These are phyloP conservation scores for Halcyon malimbica DNA, from an alignment of 2,113 vertebrate genomes.

Conservation along the genomic window DNA sequence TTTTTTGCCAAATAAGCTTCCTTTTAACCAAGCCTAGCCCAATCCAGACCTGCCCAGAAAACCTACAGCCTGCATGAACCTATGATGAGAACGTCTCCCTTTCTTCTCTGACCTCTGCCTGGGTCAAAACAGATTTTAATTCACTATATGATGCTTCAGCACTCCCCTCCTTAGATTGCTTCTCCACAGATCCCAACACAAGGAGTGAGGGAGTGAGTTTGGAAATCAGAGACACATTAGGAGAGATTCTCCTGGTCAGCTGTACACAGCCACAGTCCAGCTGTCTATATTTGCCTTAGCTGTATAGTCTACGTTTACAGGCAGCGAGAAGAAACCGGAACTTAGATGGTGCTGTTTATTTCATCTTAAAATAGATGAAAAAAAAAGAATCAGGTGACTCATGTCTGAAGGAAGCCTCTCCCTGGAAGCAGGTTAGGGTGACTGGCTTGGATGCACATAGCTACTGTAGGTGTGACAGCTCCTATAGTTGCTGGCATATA, in stretches of 20 bases:
- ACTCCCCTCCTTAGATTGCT: neutral
- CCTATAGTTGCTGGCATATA: neutral
- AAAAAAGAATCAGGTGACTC: neutral
- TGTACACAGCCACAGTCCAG: neutral
- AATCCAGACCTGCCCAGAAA: neutral
- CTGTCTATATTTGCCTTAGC: neutral
- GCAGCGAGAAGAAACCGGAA: neutral
- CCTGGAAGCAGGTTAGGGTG: neutral
- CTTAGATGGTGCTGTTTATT: neutral
- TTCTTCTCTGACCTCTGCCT: neutral
- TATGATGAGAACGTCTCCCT: neutral
- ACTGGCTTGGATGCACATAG: accelerated
- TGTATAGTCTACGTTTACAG: neutral
- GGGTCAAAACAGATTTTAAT: neutral
- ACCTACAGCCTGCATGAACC: neutral
- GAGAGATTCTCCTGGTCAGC: neutral
- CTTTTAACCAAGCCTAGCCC: neutral
- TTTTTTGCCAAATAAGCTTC: neutral
- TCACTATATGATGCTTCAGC: neutral
- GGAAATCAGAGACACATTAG: neutral
- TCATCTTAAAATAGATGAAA: neutral
- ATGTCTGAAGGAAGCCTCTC: neutral
- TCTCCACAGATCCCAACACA: neutral
- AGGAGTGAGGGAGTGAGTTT: neutral
- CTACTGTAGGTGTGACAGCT: neutral